phyloP scores from a whole-genome alignment of 2,113 vertebrate genomes.

The Semnornis frantzii region DNA sequence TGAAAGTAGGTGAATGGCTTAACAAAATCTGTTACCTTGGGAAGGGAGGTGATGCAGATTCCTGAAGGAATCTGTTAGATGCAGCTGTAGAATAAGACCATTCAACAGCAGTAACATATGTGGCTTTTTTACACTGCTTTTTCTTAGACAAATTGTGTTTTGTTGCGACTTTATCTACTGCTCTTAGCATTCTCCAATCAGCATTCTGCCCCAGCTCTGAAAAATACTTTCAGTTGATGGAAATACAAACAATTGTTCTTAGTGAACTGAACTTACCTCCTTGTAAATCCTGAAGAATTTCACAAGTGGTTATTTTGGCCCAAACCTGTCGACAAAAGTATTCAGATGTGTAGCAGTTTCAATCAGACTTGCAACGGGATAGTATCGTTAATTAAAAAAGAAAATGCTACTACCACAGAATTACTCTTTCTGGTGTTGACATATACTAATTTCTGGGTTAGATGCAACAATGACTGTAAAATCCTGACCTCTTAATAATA shows the following conservation, averaged over 20 bases:
- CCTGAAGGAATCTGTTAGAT: neutral
- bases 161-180: neutral
- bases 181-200: neutral
- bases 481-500: neutral
- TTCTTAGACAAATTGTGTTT: neutral
- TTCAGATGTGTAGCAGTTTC: neutral
- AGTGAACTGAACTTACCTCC: neutral
- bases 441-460: neutral
- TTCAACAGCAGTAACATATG: neutral
- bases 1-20: neutral
- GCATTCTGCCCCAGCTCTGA: neutral
- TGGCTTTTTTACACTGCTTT: neutral
- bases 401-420: neutral
- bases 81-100: neutral
- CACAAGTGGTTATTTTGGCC: neutral
- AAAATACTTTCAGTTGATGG: neutral
- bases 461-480: neutral
- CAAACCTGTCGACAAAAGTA: neutral
- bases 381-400: neutral
- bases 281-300: neutral
- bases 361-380: neutral
- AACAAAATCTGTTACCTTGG: neutral
- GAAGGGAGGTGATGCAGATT: neutral
- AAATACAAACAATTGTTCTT: neutral
- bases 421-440: neutral